Conservation (phyloP, 1,140 invertebrate species). For the Bilobella aurantiaca region DNA sequence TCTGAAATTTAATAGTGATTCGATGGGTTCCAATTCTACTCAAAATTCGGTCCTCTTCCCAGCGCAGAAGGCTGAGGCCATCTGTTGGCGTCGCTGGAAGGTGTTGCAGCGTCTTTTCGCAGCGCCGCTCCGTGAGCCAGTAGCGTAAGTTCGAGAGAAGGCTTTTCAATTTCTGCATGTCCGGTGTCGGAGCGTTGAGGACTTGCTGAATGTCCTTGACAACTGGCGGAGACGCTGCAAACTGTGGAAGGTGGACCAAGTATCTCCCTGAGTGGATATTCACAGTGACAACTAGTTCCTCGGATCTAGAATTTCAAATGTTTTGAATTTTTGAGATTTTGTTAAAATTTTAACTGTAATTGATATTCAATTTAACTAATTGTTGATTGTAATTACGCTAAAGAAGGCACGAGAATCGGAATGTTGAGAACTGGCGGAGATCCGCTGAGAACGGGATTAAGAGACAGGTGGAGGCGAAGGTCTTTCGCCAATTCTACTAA, state of each 20-base stretch:
- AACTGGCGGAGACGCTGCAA: conserved; percentile 57
- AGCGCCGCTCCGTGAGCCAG: conserved; percentile 81
- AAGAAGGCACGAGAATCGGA: conserved; percentile 74
- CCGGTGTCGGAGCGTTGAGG: conserved; percentile 55
- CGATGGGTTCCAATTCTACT: conserved; percentile 63
- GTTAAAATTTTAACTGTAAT: conserved; percentile 4
- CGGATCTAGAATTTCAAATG: conserved; percentile 50
- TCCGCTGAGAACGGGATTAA: conserved; percentile 55
- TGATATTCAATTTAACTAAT: conserved; percentile 8
- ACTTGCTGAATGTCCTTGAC: conserved; percentile 69
- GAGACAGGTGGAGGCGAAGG: conserved; percentile 40
- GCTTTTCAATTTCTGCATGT: conserved; percentile 55
- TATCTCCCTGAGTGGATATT: conserved; percentile 88
- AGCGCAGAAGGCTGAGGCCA: conserved; percentile 61
- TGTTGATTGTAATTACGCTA: conserved; percentile 42
- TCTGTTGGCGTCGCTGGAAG: conserved; percentile 77
- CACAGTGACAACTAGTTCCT: conserved; percentile 80
- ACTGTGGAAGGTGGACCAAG: conserved; percentile 80
- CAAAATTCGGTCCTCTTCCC: conserved; percentile 55
- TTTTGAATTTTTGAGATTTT: not conserved
- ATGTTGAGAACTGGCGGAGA: conserved; percentile 83
- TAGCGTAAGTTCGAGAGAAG: conserved; percentile 67
- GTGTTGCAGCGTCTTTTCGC: conserved; percentile 89
- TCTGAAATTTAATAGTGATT: conserved; percentile 74
- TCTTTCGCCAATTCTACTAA: conserved; percentile 73